phyloP scores from a whole-genome alignment of 2,113 vertebrate genomes.

The Nicator chloris region DNA sequence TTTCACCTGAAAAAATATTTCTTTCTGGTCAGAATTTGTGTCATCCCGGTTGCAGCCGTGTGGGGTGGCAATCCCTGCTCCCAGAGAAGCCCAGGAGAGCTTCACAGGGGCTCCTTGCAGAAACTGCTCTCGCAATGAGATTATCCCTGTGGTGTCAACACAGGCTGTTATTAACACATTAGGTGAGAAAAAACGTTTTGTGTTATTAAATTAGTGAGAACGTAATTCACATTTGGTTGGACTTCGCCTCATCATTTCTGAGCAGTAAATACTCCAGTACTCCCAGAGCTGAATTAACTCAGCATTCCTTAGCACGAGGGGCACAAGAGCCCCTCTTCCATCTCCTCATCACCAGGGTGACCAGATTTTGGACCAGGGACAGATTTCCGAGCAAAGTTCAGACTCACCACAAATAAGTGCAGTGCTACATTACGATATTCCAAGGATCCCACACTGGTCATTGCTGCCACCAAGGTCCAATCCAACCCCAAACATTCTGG shows the following conservation, averaged over 20 bases:
- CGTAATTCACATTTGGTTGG: slow-evolving; percentile 46
- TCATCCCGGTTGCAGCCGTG: too few relatives aligned
- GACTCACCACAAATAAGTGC: not conserved
- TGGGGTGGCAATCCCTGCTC: not conserved
- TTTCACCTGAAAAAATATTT: not conserved
- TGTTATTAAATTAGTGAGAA: slow-evolving; percentile 46
- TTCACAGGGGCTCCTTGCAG: not conserved
- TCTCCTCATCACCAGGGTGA: not conserved
- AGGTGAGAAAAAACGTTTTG: slow-evolving; percentile 46
- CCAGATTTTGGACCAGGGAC: not conserved
- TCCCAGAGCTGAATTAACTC: slow-evolving; percentile 7
- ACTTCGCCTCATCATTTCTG: slow-evolving; percentile 37
- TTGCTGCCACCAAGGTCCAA: not conserved
- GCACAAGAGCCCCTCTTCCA: not conserved
- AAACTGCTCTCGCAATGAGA: not conserved
- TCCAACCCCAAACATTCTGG: not conserved
- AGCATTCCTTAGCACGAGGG: not conserved
- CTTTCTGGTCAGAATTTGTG: not conserved
- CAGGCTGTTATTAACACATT: slow-evolving; percentile 55
- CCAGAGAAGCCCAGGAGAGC: not conserved
- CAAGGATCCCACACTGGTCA: not conserved
- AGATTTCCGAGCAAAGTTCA: not conserved
- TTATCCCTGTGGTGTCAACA: slow-evolving; percentile 39
- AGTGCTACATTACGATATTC: fast-evolving
- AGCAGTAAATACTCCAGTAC: slow-evolving; percentile 30